A percentile compares a stretch with the other conserved stretches of the same genome.
Evolutionary conservation across 2,888 invertebrate genomes (phyloP).

Genomic region (Scaptomyza parva): DNA sequence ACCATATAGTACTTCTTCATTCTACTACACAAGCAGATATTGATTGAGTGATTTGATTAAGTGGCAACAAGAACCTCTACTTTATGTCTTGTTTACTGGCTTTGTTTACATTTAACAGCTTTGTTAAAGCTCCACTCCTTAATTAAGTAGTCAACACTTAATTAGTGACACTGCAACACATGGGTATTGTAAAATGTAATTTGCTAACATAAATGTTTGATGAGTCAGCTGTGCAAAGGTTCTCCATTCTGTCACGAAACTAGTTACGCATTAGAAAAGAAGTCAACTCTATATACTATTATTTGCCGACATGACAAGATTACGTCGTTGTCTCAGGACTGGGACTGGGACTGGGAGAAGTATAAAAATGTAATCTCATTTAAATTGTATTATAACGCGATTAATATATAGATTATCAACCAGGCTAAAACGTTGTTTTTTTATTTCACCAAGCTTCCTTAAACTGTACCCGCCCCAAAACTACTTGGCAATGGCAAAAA

Average conservation of each 20-base stretch:
- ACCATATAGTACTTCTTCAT: slow-evolving; percentile 4
- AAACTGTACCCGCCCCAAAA: too few relatives aligned
- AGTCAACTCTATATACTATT: too few relatives aligned
- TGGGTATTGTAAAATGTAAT: slow-evolving; percentile 37
- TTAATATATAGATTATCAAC: too few relatives aligned
- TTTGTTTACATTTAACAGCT: slow-evolving; percentile 2
- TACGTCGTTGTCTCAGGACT: too few relatives aligned
- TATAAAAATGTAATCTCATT: too few relatives aligned
- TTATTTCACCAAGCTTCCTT: too few relatives aligned
- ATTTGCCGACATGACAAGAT: too few relatives aligned
- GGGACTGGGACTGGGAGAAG: too few relatives aligned
- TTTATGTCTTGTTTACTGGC: slow-evolving; percentile 5
- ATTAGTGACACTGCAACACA: slow-evolving; percentile 19
- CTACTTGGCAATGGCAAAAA: too few relatives aligned
- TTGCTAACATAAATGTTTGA: slow-evolving; percentile 23
- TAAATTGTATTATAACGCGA: too few relatives aligned
- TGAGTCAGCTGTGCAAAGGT: slow-evolving; percentile 7
- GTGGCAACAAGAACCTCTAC: background rate
- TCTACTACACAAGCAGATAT: slow-evolving; percentile 5
- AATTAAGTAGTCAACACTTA: slow-evolving; percentile 11
- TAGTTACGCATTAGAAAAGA: background rate
- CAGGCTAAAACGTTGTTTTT: too few relatives aligned
- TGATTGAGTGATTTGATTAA: slow-evolving; percentile 9
- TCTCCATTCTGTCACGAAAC: background rate
- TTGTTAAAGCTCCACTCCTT: slow-evolving; percentile 8